These are phyloP conservation scores for Dicycla oo DNA, from an alignment of 2,888 invertebrate genomes.

Conservation along the genomic window DNA sequence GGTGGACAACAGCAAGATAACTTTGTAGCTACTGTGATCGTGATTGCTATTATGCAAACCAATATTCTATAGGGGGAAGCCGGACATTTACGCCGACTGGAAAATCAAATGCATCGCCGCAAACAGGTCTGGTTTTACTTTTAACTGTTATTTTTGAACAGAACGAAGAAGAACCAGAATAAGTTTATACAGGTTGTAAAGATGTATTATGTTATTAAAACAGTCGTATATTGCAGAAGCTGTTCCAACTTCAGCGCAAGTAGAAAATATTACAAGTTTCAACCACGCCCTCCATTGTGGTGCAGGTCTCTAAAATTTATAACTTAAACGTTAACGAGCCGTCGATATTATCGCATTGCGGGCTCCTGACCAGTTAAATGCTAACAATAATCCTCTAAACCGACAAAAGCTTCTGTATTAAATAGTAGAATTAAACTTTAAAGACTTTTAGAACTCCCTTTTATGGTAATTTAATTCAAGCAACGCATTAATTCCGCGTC, in stretches of 20 bases:
- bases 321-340: slow-evolving; percentile 84
- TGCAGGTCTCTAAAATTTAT: slow-evolving; percentile 81
- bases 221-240: slow-evolving; percentile 37
- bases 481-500: slow-evolving; percentile 37
- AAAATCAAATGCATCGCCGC: slow-evolving; percentile 43
- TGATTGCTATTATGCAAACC: slow-evolving; percentile 68
- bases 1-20: slow-evolving; percentile 33
- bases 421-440: slow-evolving; percentile 2
- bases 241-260: slow-evolving; percentile 44
- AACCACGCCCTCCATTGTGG: slow-evolving; percentile 82
- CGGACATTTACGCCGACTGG: slow-evolving; percentile 60
- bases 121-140: slow-evolving; percentile 31
- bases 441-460: slow-evolving; percentile 5
- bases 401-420: slow-evolving; percentile 46
- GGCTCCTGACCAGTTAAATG: slow-evolving; percentile 75
- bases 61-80: slow-evolving; percentile 64
- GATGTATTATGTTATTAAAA: slow-evolving; percentile 51
- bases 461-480: slow-evolving; percentile 31
- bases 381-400: slow-evolving; percentile 71
- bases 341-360: slow-evolving; percentile 78
- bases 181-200: slow-evolving; percentile 12
- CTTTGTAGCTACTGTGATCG: slow-evolving; percentile 63
- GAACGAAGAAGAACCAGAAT: slow-evolving; percentile 2
- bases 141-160: slow-evolving; percentile 19
- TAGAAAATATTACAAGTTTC: slow-evolving; percentile 66